Conservation (phyloP, 1,140 invertebrate species). For the Drosophila malerkotliana region DNA sequence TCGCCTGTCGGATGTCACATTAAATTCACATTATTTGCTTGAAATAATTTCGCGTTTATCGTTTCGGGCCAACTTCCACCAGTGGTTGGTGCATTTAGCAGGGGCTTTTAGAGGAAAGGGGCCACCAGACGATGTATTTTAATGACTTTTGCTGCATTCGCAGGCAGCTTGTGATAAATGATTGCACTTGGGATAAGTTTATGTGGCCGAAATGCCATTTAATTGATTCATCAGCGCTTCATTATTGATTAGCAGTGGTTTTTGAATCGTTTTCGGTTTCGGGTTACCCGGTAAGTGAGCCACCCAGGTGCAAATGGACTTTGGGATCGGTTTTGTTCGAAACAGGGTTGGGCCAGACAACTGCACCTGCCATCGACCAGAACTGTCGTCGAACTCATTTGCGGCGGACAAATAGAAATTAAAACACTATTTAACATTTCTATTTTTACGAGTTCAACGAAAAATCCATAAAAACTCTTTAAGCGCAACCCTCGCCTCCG, state of each 20-base stretch:
- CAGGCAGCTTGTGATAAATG: conserved; percentile 48
- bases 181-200: conserved; percentile 28
- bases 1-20: conserved; percentile 76
- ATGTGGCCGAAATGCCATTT: conserved; percentile 58
- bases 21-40: conserved; percentile 78
- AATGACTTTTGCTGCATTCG: conserved; percentile 55
- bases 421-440: conserved; percentile 70
- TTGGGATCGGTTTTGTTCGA: conserved; percentile 8
- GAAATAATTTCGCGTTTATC: conserved; percentile 76
- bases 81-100: conserved; percentile 27
- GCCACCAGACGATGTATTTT: conserved; percentile 16
- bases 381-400: conserved; percentile 71
- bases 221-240: conserved; percentile 74
- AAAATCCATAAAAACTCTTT: conserved; percentile 61
- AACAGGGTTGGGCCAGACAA: conserved; percentile 13
- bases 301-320: conserved; percentile 50
- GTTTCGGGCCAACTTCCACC: conserved; percentile 20
- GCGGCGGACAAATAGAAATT: conserved; percentile 56
- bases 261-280: conserved; percentile 26
- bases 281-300: conserved; percentile 32
- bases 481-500: conserved; percentile 24
- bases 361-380: conserved; percentile 59
- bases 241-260: conserved; percentile 42
- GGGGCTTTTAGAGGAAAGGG: not conserved
- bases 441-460: conserved; percentile 76